Evolutionary conservation across 2,797 vertebrate species (phyloP).

Genomic region (Trachops cirrhosus): DNA sequence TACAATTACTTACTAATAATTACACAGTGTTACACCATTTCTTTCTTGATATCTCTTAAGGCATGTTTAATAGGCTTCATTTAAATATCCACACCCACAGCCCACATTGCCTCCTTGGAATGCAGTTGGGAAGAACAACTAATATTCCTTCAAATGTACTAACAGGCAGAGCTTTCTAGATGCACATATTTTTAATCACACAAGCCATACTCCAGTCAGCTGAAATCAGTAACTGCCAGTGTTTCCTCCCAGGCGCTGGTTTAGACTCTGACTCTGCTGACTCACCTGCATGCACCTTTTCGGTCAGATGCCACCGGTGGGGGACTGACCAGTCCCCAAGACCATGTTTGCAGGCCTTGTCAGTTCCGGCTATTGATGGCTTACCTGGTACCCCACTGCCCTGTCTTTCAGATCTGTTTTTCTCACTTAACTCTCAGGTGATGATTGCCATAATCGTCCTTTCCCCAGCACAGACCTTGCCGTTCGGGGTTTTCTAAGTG

Average conservation of each 20-base stretch:
- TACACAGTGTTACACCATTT: neutral
- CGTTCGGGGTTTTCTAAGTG: neutral
- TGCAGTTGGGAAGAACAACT: neutral
- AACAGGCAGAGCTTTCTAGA: neutral
- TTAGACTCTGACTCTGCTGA: accelerated
- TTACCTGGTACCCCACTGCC: neutral
- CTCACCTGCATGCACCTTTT: neutral
- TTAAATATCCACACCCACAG: neutral
- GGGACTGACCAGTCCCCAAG: neutral
- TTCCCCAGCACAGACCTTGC: neutral
- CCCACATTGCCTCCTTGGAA: neutral
- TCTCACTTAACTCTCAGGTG: neutral
- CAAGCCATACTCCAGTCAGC: neutral
- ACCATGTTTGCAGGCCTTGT: neutral
- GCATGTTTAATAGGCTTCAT: neutral
- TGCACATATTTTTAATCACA: neutral
- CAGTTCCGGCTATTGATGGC: neutral
- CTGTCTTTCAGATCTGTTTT: neutral
- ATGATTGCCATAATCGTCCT: neutral
- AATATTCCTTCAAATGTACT: neutral
- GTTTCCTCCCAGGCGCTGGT: neutral
- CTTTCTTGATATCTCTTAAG: neutral
- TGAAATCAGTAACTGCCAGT: neutral
- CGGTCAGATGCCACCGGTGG: neutral
- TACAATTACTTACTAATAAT: neutral